Percentiles rank a stretch among this genome's conserved stretches.
phyloP scores from a whole-genome alignment of 2,113 vertebrate species.

The Microcebus tavaratra region DNA sequence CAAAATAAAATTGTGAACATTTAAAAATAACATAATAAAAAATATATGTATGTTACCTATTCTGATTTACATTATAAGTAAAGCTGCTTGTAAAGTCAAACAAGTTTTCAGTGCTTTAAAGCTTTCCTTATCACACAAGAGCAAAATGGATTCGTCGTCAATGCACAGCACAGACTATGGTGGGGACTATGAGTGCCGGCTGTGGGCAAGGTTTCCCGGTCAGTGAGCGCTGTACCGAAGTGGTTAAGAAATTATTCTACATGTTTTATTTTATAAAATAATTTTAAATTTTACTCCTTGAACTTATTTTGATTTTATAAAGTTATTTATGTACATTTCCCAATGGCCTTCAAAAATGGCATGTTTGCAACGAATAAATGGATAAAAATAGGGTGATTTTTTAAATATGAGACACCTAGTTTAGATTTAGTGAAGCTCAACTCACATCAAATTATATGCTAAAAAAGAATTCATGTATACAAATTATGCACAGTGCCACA shows the following conservation, averaged over 20 bases:
- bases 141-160: too few relatives aligned
- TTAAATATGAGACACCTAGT: background rate
- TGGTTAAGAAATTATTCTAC: background rate
- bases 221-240: too few relatives aligned
- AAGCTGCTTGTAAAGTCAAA: too few relatives aligned
- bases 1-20: too few relatives aligned
- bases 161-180: too few relatives aligned
- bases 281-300: background rate
- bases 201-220: too few relatives aligned
- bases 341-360: background rate
- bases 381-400: conserved; percentile 2
- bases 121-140: too few relatives aligned
- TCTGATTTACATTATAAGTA: too few relatives aligned
- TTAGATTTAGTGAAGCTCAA: conserved; percentile 40
- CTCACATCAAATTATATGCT: conserved; percentile 56
- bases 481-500: conserved; percentile 64
- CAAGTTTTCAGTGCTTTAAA: too few relatives aligned
- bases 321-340: conserved; percentile 8
- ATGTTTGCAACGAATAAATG: conserved; percentile 18
- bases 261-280: conserved; percentile 3
- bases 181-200: too few relatives aligned
- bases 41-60: too few relatives aligned
- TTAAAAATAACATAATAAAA: too few relatives aligned
- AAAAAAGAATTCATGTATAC: conserved; percentile 56
- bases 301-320: background rate